A percentile compares a stretch with the other conserved stretches of the same genome.
Evolutionary conservation across 2,113 vertebrate genomes (phyloP).

Genomic region (Corapipo altera): DNA sequence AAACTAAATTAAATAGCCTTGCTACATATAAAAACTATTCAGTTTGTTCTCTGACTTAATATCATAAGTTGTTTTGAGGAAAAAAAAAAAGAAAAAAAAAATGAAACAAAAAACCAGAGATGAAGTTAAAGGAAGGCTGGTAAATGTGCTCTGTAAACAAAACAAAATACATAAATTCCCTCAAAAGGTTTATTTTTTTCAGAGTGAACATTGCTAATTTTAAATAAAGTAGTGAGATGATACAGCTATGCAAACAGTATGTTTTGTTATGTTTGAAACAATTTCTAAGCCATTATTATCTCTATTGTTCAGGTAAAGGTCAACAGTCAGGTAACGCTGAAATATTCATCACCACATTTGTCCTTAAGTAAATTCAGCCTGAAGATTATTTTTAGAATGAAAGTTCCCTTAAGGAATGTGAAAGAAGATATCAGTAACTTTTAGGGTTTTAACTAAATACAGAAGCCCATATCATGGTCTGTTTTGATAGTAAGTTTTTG

Average conservation of each 20-base stretch:
- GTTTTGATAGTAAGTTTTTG: slow-evolving; percentile 8
- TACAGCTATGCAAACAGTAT: background rate
- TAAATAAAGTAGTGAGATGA: background rate
- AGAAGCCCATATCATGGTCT: background rate
- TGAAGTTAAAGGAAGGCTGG: background rate
- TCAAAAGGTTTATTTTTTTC: background rate
- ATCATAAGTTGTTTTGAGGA: background rate
- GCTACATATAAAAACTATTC: background rate
- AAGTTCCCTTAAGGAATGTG: background rate
- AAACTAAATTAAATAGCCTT: background rate
- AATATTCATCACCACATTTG: background rate
- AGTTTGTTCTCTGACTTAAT: background rate
- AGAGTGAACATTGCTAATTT: background rate
- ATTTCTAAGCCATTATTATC: background rate
- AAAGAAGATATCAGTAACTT: background rate
- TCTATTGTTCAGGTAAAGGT: slow-evolving; percentile 10
- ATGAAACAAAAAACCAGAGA: background rate
- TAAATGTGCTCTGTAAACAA: background rate
- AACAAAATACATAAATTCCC: background rate
- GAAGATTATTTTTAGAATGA: slow-evolving; percentile 42
- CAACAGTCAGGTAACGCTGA: slow-evolving; percentile 47
- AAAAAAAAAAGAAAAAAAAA: background rate
- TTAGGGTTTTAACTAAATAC: background rate
- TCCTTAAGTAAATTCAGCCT: slow-evolving; percentile 1
- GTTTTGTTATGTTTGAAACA: background rate